Base-by-base conservation (phyloP, 2,888 invertebrate genomes). In the Nesidiocoris tenuis region DNA sequence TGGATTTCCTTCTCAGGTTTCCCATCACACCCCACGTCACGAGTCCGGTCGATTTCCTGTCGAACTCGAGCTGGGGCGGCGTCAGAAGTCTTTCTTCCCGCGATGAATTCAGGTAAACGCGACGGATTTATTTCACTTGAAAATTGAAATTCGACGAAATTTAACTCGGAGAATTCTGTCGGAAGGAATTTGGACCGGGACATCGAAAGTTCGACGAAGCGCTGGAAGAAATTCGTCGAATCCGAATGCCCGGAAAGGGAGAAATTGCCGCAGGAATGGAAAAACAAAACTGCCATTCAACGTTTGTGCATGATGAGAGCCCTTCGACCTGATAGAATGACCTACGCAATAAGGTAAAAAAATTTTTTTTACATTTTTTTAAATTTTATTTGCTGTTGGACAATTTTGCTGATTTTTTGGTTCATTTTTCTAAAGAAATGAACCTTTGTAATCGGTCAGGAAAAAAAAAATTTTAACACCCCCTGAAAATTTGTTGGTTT, bases 241-340 rank as follows among this genome's bases (percentile, higher is more conserved):
- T 91, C 93, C 81, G 97, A 98, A 82, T 91, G 92, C 81, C 96
- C 98, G 0, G 98, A 98, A 84, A 90, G 94, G 80, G 97, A 98
- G 83, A 97, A 96, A 83, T 94, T 98, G 84, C 98, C 98, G 0
- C 96, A 96, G 84, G 98, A 98, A 85, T 98, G 97, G 97, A 98
- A 98, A 84, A 96, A 94, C 82, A 97, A 96, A 86, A 92, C 94
- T 0, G 90, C 95, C 0, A 85, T 98, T 19, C 97, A 98, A 83
- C 88, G 95, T 80, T 85, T 98, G n/a, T 97, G 96, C 83, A 97
- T 98, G 93, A 88, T 98, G 86, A 87, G 98, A 83, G 96, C 96
- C 0, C 84, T 98, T 18, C 85, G 98, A 80, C 96, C 98, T 0
- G 98, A 98, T 84, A 88, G 98, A 81, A 97, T 98, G 96, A 95